A percentile compares a stretch with the other conserved stretches of the same genome.
These are phyloP conservation scores for Albula glossodonta DNA, from an alignment of 2,113 vertebrate species.

Conservation along the genomic window DNA sequence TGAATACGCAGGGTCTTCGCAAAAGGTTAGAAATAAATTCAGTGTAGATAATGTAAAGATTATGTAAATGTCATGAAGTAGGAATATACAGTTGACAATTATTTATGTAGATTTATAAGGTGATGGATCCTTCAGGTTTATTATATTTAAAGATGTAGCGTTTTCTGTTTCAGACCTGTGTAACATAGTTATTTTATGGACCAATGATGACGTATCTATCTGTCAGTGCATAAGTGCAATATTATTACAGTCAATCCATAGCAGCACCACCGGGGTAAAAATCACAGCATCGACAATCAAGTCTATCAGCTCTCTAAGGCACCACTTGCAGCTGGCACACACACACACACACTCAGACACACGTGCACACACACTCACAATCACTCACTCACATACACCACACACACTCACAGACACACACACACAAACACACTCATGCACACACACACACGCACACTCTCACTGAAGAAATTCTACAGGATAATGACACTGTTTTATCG, in stretches of 20 bases:
- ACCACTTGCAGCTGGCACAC: not conserved
- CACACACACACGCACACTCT: not conserved
- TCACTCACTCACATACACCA: not conserved
- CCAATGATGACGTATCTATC: conserved; percentile 68
- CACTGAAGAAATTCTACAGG: not conserved
- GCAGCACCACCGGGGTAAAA: conserved; percentile 46
- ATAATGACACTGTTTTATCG: too few relatives aligned
- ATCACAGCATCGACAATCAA: conserved; percentile 73
- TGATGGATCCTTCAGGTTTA: conserved; percentile 78
- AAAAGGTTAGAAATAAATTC: conserved; percentile 47
- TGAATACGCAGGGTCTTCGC: conserved; percentile 35
- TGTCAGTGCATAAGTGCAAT: conserved; percentile 76
- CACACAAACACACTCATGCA: not conserved
- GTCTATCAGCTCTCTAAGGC: conserved; percentile 24
- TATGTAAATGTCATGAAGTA: conserved; percentile 78
- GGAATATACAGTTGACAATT: conserved; percentile 79
- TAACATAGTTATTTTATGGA: conserved; percentile 76
- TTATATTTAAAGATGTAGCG: conserved; percentile 83
- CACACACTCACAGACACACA: not conserved
- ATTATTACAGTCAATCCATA: conserved; percentile 63
- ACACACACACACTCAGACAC: not conserved
- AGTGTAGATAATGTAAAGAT: conserved; percentile 85
- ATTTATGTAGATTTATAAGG: conserved; percentile 82
- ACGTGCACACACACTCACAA: too few relatives aligned
- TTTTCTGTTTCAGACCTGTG: conserved; percentile 71